Base-by-base conservation (phyloP, 2,888 invertebrate genomes). In the Onchidella celtica region DNA sequence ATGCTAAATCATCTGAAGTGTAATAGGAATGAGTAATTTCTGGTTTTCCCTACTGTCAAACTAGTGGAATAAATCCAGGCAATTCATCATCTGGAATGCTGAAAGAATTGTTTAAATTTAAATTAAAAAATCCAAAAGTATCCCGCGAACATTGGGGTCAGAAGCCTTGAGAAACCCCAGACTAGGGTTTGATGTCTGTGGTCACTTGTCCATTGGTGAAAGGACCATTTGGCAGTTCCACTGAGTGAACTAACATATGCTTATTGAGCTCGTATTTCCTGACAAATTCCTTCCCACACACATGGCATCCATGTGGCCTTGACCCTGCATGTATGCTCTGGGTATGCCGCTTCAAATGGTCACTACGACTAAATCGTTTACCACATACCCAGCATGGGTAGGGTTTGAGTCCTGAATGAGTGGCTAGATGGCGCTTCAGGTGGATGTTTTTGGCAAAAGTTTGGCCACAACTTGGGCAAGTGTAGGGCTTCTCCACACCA, bases 391-490 rank as follows among this genome's bases (percentile, higher is more conserved):
- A 84, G 69, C 90, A 90, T 32, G 81, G 81, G 55, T 89, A 88
- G 1, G 88, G 89, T 72, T 89, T 89, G 24, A 86, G 83, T 0
- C 89, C 88, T 0, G 88, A 88, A 83, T 90, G 90, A 24, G 88
- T 88, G 32, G 86, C 84, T 66, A 88, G 76, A 74, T 90, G 90
- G 24, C 88, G 86, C 65, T 88, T 88, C n/a, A 90, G 84, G 74
- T 89, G 88, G 59, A 88, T 88, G 76, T 88, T 88, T 74, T 89
- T 88, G 21, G 88, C 86, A 77, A 90, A 90, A 21, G 86, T 85
- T 63, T 87, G 86, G 6, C 87, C 87, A 78, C 89, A 90, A n/a
- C 85, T 85, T 0, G 86, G 83, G 70, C 90, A 89, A 14, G 82
- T 82, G 79, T 87, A 89, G 17, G 89, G 89, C 47, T 88, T 87